Evolutionary conservation across 64 coral and sea anemone genomes (phyloP).

Genomic region (Dendronephthya gigantea): DNA sequence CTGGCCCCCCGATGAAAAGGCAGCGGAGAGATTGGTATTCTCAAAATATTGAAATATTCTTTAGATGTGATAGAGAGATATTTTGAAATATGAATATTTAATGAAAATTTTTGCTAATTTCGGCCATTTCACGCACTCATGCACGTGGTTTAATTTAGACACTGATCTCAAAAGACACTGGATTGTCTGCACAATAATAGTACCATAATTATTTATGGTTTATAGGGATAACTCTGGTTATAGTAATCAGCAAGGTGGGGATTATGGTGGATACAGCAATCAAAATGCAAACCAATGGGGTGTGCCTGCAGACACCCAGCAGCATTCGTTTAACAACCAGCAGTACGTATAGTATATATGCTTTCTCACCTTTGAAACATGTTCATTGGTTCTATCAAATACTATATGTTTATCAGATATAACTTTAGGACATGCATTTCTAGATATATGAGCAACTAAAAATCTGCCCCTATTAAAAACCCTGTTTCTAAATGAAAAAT

Average conservation of each 20-base stretch:
- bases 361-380: too few species aligned
- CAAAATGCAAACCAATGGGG: not conserved
- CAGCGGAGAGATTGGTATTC: constrained; percentile 95
- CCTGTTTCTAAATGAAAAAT: too few species aligned
- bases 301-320: not conserved
- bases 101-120: not conserved
- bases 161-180: not conserved
- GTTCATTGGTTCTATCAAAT: not conserved
- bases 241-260: constrained; percentile 26
- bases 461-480: too few species aligned
- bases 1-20: constrained; percentile 76
- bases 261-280: constrained; percentile 50
- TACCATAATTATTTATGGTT: too few species aligned
- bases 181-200: not conserved
- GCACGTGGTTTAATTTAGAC: not conserved
- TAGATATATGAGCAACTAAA: too few species aligned
- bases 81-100: not conserved
- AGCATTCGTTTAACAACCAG: not conserved
- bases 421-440: too few species aligned
- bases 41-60: constrained; percentile 19
- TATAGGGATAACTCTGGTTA: constrained; percentile 81
- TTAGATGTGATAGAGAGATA: not conserved
- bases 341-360: not conserved
- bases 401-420: too few species aligned
- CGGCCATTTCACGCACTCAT: not conserved